A percentile compares a stretch with the other conserved stretches of the same genome.
Evolutionary conservation across 2,113 vertebrate genomes (phyloP).

Genomic region (Ceyx cyanopectus): DNA sequence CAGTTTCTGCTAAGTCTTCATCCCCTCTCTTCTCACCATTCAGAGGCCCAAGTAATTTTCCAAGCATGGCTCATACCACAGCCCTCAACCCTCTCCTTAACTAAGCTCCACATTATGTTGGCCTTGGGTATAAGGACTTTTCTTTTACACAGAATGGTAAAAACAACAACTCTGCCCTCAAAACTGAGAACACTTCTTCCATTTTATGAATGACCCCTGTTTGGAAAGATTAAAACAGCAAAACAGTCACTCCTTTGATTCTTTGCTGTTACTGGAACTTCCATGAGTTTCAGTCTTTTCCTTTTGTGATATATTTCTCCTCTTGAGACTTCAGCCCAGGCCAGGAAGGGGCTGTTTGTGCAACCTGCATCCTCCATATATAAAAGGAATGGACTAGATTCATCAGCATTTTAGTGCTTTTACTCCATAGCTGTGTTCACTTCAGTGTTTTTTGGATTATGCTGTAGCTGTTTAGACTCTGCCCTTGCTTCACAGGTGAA

Average conservation of each 20-base stretch:
- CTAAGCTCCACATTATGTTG: neutral
- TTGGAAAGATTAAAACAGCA: neutral
- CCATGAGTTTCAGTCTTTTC: neutral
- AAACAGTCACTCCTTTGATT: neutral
- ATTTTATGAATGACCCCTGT: neutral
- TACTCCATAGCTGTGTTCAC: neutral
- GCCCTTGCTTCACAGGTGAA: slow-evolving; percentile 19
- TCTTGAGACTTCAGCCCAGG: slow-evolving; percentile 4
- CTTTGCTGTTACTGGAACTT: slow-evolving; percentile 1
- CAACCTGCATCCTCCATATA: neutral
- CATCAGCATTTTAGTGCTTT: slow-evolving; percentile 14
- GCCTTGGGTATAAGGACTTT: neutral
- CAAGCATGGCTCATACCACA: neutral
- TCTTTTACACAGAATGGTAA: neutral
- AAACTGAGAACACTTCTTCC: neutral
- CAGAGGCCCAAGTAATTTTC: neutral
- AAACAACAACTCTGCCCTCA: neutral
- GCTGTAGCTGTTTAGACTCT: slow-evolving; percentile 29
- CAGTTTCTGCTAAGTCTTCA: neutral
- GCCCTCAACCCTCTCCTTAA: neutral
- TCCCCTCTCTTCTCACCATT: neutral
- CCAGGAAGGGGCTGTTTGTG: neutral
- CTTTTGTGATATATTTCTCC: neutral
- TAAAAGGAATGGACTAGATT: slow-evolving; percentile 19
- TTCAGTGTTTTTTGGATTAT: slow-evolving; percentile 50